Evolutionary conservation across 2,888 invertebrate species (phyloP).

Genomic region (Phoenoteleia sp.): DNA sequence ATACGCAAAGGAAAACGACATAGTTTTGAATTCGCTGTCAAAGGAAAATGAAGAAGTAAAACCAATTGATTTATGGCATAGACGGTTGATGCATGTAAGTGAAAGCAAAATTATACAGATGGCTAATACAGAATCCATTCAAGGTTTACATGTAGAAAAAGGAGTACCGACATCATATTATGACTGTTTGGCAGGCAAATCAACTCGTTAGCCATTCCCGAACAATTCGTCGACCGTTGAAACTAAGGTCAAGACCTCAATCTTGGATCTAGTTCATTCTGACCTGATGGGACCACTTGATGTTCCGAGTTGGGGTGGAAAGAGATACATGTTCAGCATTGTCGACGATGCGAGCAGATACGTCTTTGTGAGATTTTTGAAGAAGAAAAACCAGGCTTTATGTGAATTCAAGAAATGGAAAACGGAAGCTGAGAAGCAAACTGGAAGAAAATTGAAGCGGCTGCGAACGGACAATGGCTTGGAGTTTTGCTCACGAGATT

Average conservation of each 20-base stretch:
- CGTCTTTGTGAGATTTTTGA: conserved; percentile 37
- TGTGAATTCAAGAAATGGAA: conserved; percentile 56
- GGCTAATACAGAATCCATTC: conserved; percentile 35
- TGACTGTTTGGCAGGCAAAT: conserved; percentile 54
- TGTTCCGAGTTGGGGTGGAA: conserved; percentile 43
- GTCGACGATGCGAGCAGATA: conserved; percentile 61
- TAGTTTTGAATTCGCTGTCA: background rate
- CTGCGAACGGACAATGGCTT: conserved; percentile 31
- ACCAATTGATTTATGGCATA: conserved; percentile 59
- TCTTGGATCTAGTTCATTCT: conserved; percentile 66
- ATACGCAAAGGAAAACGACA: background rate
- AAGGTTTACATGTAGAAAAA: conserved; percentile 30
- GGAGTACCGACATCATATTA: conserved; percentile 47
- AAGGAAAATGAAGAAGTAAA: background rate
- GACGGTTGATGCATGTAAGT: conserved; percentile 57
- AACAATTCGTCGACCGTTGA: background rate
- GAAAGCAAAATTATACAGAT: conserved; percentile 47
- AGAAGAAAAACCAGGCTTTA: conserved; percentile 42
- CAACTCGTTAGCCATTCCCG: conserved; percentile 57
- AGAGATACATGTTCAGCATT: conserved; percentile 45
- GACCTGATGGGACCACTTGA: conserved; percentile 69
- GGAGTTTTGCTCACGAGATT: conserved; percentile 12
- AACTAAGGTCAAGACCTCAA: background rate
- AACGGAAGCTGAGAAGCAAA: conserved; percentile 53
- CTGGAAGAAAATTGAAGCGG: conserved; percentile 31